Evolutionary conservation across 2,113 vertebrate species (phyloP).

Genomic region (Apeltes quadracus): DNA sequence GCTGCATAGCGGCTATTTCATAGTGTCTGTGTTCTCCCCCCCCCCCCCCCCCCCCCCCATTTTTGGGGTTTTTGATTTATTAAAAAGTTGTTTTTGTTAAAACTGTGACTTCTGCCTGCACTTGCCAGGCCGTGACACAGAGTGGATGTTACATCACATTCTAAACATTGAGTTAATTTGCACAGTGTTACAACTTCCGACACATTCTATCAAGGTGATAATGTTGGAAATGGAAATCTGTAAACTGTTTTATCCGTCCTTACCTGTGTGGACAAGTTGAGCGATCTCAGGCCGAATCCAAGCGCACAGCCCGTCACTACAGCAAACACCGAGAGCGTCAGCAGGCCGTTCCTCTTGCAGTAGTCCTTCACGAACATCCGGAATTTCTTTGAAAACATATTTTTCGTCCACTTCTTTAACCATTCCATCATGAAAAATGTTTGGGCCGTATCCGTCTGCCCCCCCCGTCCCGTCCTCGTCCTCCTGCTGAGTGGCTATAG

Average conservation of each 20-base stretch:
- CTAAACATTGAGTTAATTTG: not conserved
- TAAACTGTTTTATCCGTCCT: not conserved
- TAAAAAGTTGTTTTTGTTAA: no score
- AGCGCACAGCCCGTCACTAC: slow-evolving; percentile 84
- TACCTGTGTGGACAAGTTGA: slow-evolving; percentile 87
- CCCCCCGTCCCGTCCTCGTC: not conserved
- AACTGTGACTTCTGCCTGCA: no score
- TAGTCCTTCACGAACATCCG: slow-evolving; percentile 66
- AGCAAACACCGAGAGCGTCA: slow-evolving; percentile 85
- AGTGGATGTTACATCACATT: not conserved
- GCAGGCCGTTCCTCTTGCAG: slow-evolving; percentile 84
- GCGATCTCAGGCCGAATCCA: slow-evolving; percentile 81
- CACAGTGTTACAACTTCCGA: not conserved
- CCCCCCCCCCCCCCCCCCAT: no score
- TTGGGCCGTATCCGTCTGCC: not conserved
- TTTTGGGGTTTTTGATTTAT: no score
- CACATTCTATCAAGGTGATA: not conserved
- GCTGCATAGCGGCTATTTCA: no score
- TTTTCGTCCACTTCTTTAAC: slow-evolving; percentile 32
- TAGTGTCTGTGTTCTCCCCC: no score
- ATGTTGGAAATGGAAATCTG: not conserved
- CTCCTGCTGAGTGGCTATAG: not conserved
- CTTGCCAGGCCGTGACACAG: no score
- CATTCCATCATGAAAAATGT: slow-evolving; percentile 51
- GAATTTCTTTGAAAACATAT: slow-evolving; percentile 49